phyloP scores from a whole-genome alignment of 2,797 vertebrate species.

The Acestrorhynchus altus region DNA sequence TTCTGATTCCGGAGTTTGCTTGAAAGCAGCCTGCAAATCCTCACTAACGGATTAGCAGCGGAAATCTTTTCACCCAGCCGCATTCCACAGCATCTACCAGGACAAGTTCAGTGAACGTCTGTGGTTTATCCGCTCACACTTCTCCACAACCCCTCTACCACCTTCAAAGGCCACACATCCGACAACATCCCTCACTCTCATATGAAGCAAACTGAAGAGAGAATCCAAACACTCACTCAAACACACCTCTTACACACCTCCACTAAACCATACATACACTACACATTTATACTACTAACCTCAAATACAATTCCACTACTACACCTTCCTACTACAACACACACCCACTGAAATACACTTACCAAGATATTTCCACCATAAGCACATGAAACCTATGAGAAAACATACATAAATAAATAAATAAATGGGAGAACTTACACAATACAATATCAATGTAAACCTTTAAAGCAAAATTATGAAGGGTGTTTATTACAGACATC shows the following conservation, averaged over 20 bases:
- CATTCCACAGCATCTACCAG: constrained; percentile 56
- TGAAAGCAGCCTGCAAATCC: constrained; percentile 35
- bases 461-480: too few species aligned
- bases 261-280: not conserved
- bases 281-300: not conserved
- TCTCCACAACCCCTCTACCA: constrained; percentile 7
- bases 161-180: not conserved
- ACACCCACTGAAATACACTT: not conserved
- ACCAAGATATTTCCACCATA: too few species aligned
- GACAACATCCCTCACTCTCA: constrained; percentile 12
- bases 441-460: too few species aligned
- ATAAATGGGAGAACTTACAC: too few species aligned
- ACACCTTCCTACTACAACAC: not conserved
- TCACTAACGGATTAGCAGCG: constrained; percentile 52
- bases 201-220: not conserved
- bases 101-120: constrained; percentile 34
- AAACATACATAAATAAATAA: too few species aligned
- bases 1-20: constrained; percentile 6
- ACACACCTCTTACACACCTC: not conserved
- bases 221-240: not conserved
- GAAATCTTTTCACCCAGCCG: constrained; percentile 53
- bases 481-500: too few species aligned
- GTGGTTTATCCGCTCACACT: constrained; percentile 41
- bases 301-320: not conserved
- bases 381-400: too few species aligned